phyloP scores from a whole-genome alignment of 2,113 vertebrate genomes.

The Macrotis lagotis region DNA sequence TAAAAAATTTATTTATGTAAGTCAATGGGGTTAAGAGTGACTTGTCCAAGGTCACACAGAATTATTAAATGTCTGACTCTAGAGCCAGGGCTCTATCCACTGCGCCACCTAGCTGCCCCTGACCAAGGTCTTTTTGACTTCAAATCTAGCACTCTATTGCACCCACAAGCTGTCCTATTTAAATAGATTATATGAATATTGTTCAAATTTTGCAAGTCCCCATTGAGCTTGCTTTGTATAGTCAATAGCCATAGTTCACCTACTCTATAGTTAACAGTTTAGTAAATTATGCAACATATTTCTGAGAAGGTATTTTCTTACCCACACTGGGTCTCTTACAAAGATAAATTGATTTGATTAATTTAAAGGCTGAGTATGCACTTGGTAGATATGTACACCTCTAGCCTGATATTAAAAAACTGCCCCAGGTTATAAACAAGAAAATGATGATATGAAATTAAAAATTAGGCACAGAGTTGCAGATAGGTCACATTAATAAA shows the following conservation, averaged over 20 bases:
- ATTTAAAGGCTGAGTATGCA: constrained; percentile 77
- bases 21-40: no score
- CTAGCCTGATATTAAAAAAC: constrained; percentile 75
- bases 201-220: constrained; percentile 15
- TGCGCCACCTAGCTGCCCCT: no score
- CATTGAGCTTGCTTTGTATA: constrained; percentile 32
- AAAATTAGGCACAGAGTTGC: constrained; percentile 88
- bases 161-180: not conserved
- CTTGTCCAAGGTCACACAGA: no score
- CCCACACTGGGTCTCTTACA: constrained; percentile 63
- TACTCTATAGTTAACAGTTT: constrained; percentile 45
- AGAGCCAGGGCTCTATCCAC: no score
- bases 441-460: constrained; percentile 89
- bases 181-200: not conserved
- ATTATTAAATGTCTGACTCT: no score
- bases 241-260: constrained; percentile 11
- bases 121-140: not conserved
- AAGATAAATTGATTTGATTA: constrained; percentile 84
- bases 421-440: constrained; percentile 80
- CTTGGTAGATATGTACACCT: constrained; percentile 76
- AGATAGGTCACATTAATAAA: constrained; percentile 89
- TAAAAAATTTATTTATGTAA: no score
- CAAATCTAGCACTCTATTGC: not conserved
- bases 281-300: constrained; percentile 44
- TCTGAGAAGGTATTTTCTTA: constrained; percentile 68